Percentiles rank a stretch among this genome's conserved stretches.
Conservation (phyloP, 2,888 invertebrate species). For the Corythucha ciliata region DNA sequence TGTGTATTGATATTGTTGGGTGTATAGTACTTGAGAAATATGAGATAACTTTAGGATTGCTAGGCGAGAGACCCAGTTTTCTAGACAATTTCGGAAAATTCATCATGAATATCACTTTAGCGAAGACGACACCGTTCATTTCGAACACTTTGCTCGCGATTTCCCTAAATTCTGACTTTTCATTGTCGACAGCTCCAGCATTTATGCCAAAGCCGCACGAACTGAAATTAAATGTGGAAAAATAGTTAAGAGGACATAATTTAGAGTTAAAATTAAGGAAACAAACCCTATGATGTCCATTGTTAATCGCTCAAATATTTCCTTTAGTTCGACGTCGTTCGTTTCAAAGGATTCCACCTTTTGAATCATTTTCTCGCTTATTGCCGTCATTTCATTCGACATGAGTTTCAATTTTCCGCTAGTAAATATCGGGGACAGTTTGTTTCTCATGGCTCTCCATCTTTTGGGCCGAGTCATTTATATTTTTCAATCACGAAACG, state of each 20-base stretch:
- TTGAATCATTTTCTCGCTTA: neutral
- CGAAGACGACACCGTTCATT: conserved; percentile 9
- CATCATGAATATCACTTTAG: conserved; percentile 2
- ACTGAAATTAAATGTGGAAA: neutral
- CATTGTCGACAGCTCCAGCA: conserved; percentile 5
- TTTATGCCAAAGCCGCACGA: conserved; percentile 13
- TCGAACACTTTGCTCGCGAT: neutral
- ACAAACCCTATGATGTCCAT: conserved; percentile 20
- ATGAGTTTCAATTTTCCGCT: conserved; percentile 15
- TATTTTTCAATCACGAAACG: no score
- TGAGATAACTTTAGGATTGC: neutral
- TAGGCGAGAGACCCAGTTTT: conserved; percentile 3
- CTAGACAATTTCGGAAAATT: neutral
- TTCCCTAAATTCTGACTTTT: conserved; percentile 8
- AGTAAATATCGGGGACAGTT: conserved; percentile 15
- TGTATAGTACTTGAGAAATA: conserved; percentile 7
- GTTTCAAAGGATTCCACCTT: neutral
- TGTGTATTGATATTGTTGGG: neutral
- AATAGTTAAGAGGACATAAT: neutral
- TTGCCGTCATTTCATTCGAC: conserved; percentile 12
- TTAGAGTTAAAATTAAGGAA: neutral
- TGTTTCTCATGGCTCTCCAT: conserved; percentile 19
- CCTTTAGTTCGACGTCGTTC: neutral
- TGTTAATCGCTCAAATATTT: conserved; percentile 10
- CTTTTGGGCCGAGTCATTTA: neutral